Conservation (phyloP, 2,888 invertebrate genomes). For the Trachelus tabidus region DNA sequence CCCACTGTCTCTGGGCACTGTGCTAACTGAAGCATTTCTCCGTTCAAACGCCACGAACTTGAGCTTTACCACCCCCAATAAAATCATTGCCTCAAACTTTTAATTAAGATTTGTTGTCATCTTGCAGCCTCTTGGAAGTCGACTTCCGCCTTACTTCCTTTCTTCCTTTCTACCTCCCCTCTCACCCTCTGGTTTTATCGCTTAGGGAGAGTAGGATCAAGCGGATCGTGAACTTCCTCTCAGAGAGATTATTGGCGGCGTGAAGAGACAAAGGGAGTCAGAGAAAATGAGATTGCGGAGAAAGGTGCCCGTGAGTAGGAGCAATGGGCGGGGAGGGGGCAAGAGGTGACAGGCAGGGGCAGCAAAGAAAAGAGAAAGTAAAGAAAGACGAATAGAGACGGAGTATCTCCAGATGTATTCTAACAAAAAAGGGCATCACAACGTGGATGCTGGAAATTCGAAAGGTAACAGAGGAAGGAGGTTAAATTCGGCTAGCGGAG, state of each 20-base stretch:
- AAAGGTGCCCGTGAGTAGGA: neutral
- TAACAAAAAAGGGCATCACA: conserved; percentile 5
- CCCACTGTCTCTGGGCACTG: neutral
- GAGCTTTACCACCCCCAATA: neutral
- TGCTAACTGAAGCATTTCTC: neutral
- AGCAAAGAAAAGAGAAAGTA: neutral
- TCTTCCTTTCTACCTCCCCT: neutral
- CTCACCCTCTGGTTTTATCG: neutral
- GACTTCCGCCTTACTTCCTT: neutral
- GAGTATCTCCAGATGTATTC: conserved; percentile 10
- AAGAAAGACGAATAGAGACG: neutral
- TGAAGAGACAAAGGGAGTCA: neutral
- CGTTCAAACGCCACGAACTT: neutral
- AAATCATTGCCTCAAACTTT: conserved; percentile 11
- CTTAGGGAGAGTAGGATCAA: neutral
- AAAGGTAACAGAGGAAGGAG: neutral
- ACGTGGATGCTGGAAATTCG: conserved; percentile 11
- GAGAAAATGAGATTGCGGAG: neutral
- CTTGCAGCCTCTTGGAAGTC: neutral
- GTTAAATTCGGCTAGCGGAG: neutral
- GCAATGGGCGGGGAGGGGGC: neutral
- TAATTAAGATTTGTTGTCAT: conserved; percentile 19
- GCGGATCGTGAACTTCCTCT: neutral
- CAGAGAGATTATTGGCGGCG: neutral
- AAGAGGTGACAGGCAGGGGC: neutral